Conservation (phyloP, 2,888 invertebrate genomes). For the Actias luna region DNA sequence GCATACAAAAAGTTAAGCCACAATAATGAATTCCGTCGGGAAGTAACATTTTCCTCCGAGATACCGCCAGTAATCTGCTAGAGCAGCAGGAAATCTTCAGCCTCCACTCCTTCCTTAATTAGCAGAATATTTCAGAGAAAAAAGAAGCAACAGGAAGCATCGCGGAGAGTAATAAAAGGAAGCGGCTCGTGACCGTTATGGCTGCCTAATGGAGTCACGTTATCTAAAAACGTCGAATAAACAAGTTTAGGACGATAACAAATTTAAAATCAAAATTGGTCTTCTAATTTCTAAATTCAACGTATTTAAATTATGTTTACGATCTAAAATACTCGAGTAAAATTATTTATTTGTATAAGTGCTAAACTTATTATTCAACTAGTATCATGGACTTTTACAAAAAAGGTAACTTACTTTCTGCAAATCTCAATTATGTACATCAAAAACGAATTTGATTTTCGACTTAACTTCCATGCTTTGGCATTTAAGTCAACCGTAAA, state of each 20-base stretch:
- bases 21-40: constrained; percentile 56
- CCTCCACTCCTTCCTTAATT: constrained; percentile 75
- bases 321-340: constrained; percentile 9
- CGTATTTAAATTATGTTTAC: constrained; percentile 22
- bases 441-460: constrained; percentile 69
- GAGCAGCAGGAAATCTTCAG: constrained; percentile 74
- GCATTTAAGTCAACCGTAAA: constrained; percentile 79
- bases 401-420: constrained; percentile 6
- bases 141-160: constrained; percentile 68
- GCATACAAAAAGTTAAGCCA: constrained; percentile 52
- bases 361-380: background rate
- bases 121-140: constrained; percentile 74
- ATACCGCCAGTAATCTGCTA: constrained; percentile 70
- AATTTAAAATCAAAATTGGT: constrained; percentile 28
- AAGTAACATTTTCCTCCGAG: constrained; percentile 65
- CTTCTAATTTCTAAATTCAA: constrained; percentile 26
- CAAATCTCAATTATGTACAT: constrained; percentile 33
- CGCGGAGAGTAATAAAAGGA: constrained; percentile 65
- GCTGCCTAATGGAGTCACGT: constrained; percentile 59
- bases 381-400: background rate
- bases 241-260: constrained; percentile 47
- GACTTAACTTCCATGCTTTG: constrained; percentile 73
- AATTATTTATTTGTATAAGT: background rate
- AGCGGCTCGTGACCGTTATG: constrained; percentile 62
- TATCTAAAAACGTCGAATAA: constrained; percentile 51